Base-by-base conservation (phyloP, 2,888 invertebrate genomes). In the Orchesellides sinensis region DNA sequence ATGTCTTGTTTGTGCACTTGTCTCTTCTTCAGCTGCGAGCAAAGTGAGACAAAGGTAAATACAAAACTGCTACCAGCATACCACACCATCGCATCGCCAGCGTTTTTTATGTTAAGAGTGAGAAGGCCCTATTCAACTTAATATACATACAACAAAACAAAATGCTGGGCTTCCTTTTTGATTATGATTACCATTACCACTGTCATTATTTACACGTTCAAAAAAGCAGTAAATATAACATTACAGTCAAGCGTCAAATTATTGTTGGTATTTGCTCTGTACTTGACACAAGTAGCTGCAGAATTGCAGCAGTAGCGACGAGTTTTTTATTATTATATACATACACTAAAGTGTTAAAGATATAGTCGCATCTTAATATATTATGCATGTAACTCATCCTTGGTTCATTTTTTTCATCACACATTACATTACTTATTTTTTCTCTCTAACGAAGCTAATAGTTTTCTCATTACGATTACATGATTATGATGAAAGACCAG, bases 401-500 rank as follows among this genome's bases (percentile, higher is more conserved):
- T 63, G 29, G 68, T 59, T 40, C 40, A 74, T 23, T 65, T 52
- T 19, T 19, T 40, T 49, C 40, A 23, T 63, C 45, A 54, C 59
- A 68, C 40, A 23, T 63, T 27, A 54, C 59, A 68, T 77, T 68
- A 68, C 3, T 6, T 49, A 29, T 63, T 25, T 23, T 12, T 56
- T 23, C 23, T 68, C n/a, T 68, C 32, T 35, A 70, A 70, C 61
- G 52, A 69, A 69, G 78, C 78, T 78, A 78, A 78, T 80, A 80
- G 80, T 73, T 80, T 73, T 73, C 80, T 80, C 80, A 73, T 73
- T 73, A 80, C 73, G 73, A 73, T 80, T 80, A 80, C 80, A 80
- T 80, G 80, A 73, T 80, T 73, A 84, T 84, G 80, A 84, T 81
- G 84, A 81, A 80, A 81, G 84, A 84, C 84, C 84, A 84, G 84